These are phyloP conservation scores for Criorhina ranunculi DNA, from an alignment of 2,888 invertebrate species.

Conservation along the genomic window DNA sequence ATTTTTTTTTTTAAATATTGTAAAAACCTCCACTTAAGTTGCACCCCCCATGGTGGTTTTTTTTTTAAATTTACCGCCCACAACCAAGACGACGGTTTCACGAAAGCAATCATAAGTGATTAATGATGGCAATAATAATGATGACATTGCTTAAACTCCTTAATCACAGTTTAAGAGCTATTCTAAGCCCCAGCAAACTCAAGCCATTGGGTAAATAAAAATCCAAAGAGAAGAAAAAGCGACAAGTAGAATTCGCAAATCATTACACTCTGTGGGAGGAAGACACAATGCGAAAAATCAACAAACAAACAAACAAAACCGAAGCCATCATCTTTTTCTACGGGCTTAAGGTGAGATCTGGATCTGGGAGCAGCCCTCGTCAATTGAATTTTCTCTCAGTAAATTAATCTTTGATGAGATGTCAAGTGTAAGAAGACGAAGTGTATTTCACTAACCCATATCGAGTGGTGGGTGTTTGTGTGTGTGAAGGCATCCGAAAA, in stretches of 20 bases:
- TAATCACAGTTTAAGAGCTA: slow-evolving; percentile 64
- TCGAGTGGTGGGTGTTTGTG: no score
- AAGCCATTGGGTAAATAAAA: slow-evolving; percentile 21
- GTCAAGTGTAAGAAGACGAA: slow-evolving; percentile 53
- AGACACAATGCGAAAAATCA: slow-evolving; percentile 42
- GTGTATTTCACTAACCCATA: slow-evolving; percentile 32
- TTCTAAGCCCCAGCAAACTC: slow-evolving; percentile 35
- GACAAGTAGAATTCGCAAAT: slow-evolving; percentile 40
- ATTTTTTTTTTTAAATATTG: slow-evolving; percentile 33
- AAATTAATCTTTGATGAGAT: slow-evolving; percentile 71
- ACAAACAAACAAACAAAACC: slow-evolving; percentile 23
- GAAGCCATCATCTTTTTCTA: slow-evolving; percentile 37
- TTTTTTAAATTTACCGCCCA: slow-evolving; percentile 6
- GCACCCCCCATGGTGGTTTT: slow-evolving; percentile 1
- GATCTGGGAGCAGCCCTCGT: slow-evolving; percentile 13
- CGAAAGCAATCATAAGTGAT: slow-evolving; percentile 68
- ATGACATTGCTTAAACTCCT: slow-evolving; percentile 67
- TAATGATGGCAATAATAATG: slow-evolving; percentile 70
- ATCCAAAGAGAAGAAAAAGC: slow-evolving; percentile 5
- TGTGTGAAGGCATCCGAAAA: not conserved
- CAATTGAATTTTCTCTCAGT: slow-evolving; percentile 61
- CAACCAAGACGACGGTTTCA: not conserved
- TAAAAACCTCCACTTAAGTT: slow-evolving; percentile 14
- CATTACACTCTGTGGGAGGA: slow-evolving; percentile 16
- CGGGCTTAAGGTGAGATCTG: slow-evolving; percentile 44